Base-by-base conservation (phyloP, 2,113 vertebrate genomes). In the Zosterops pallidus region DNA sequence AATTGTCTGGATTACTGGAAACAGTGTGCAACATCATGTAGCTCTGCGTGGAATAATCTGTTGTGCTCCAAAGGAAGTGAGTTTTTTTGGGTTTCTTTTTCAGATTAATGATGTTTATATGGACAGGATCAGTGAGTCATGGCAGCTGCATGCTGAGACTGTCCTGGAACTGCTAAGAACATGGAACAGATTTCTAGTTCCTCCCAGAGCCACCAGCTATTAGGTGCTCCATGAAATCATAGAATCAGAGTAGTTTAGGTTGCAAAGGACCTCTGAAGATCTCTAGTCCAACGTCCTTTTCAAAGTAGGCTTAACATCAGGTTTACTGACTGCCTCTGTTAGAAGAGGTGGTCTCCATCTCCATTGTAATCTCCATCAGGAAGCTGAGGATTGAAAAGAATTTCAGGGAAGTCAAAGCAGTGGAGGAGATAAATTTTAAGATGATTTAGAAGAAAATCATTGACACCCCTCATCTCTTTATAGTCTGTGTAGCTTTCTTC, bases 41-140 rank as follows among this genome's bases (percentile, higher is more conserved):
- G 60, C 74, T 91, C 56, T 67, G 47, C 49, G 26, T 94, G 86
- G 86, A 89, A 55, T 95, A 83, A 76, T 95, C 60, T 89, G 37
- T 49, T 88, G 50, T 92, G 47, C 63, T 70, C 25, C 2, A 3
- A 85, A 95, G 75, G 92, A 93, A 93, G 88, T 53, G 39, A 80
- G 49, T 1, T 22, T 62, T 65, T 60, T 57, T 12, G 1, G 14
- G 4, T 1, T 26, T 76, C 41, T 68, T 78, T 72, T 64, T 80
- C 18, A 29, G 41, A 50, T 87, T 62, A 76, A 68, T 71, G 76
- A 31, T 92, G 72, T 92, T 90, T 81, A 81, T 83, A 52, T 74
- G 72, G 94, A 42, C 74, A 87, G 67, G 55, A 89, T 37, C 41
- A 24, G n/a, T 84, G 93, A 96, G 81, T 95, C 96, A 96, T 42